phyloP scores from a whole-genome alignment of 1,140 invertebrate species.

The Drosophila virilis region DNA sequence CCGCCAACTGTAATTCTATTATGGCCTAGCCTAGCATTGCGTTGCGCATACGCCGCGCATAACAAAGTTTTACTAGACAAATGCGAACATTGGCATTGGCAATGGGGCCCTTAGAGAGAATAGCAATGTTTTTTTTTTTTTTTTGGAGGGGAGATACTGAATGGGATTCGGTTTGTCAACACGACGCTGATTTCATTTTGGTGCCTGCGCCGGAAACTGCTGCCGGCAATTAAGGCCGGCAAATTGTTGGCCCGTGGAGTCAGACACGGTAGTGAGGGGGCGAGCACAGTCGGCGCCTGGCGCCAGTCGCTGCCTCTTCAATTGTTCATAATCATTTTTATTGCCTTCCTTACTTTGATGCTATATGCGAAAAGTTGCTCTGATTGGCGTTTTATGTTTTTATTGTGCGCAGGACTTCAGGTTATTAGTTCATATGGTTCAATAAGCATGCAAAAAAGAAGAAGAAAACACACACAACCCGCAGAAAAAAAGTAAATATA shows the following conservation, averaged over 20 bases:
- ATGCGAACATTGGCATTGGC: slow-evolving; percentile 22
- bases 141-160: neutral
- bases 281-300: slow-evolving; percentile 36
- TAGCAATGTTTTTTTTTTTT: neutral
- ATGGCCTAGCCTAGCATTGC: slow-evolving; percentile 38
- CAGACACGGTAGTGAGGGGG: slow-evolving; percentile 20
- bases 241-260: slow-evolving; percentile 46
- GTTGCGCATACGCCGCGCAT: slow-evolving; percentile 54
- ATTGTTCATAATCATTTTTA: slow-evolving; percentile 83
- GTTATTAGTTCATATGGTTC: slow-evolving; percentile 77
- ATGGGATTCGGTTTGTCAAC: slow-evolving; percentile 52
- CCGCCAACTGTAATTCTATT: slow-evolving; percentile 19
- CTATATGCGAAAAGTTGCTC: slow-evolving; percentile 73
- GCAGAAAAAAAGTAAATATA: slow-evolving; percentile 13
- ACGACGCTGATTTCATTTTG: slow-evolving; percentile 73
- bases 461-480: slow-evolving; percentile 11
- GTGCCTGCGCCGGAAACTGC: slow-evolving; percentile 70
- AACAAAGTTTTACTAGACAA: slow-evolving; percentile 43
- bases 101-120: neutral
- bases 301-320: slow-evolving; percentile 77
- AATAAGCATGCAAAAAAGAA: slow-evolving; percentile 60
- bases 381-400: slow-evolving; percentile 81
- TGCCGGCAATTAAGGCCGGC: slow-evolving; percentile 75
- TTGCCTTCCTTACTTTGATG: slow-evolving; percentile 79
- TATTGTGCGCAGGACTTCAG: slow-evolving; percentile 73